Conservation (phyloP, 2,113 vertebrate species). For the Scartelaos histophorus region DNA sequence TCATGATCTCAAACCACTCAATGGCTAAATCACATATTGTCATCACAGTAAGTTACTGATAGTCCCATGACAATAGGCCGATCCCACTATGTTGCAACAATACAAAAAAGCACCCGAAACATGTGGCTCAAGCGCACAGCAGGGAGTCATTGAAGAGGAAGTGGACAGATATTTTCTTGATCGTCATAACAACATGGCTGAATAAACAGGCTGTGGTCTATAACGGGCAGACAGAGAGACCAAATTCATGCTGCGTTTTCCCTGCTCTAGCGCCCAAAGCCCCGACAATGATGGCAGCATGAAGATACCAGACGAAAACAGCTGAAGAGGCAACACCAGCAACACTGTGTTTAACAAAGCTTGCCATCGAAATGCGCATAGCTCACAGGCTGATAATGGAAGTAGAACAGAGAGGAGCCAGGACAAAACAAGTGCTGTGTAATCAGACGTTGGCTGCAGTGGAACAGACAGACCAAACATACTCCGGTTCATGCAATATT, state of each 20-base stretch:
- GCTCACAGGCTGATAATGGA: conserved; percentile 48
- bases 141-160: conserved; percentile 50
- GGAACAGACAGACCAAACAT: conserved; percentile 25
- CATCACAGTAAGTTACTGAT: background rate
- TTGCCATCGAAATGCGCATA: conserved; percentile 28
- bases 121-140: conserved; percentile 35
- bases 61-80: conserved; percentile 13
- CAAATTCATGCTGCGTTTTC: conserved; percentile 10
- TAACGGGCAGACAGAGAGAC: conserved; percentile 22
- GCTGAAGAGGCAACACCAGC: conserved; percentile 37
- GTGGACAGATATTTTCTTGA: conserved; percentile 41
- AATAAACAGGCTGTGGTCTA: conserved; percentile 47
- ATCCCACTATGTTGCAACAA: too few species aligned
- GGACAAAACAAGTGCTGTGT: conserved; percentile 69
- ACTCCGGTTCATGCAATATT: conserved; percentile 3
- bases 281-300: background rate
- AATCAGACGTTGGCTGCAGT: conserved; percentile 59
- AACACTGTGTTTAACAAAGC: conserved; percentile 45
- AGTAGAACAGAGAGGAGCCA: conserved; percentile 34
- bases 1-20: too few species aligned
- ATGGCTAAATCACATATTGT: background rate
- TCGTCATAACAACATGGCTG: conserved; percentile 57
- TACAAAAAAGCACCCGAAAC: background rate
- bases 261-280: background rate
- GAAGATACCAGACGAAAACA: conserved; percentile 25